Conservation (phyloP, 2,797 vertebrate species). For the Buphagus erythrorhynchus region DNA sequence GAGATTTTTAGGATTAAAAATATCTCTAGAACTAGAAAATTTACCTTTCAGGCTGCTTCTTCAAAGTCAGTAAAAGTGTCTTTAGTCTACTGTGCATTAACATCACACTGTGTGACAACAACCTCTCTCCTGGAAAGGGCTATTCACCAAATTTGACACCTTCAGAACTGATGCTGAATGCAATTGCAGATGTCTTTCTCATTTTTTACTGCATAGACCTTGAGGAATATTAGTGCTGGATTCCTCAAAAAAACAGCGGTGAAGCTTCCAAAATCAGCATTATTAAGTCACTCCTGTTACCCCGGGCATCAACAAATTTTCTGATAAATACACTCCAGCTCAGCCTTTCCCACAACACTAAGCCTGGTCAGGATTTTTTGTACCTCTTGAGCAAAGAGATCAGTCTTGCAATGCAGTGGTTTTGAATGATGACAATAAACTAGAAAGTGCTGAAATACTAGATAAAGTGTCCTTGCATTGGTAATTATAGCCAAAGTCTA, state of each 20-base stretch:
- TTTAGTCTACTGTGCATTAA: neutral
- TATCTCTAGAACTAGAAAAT: neutral
- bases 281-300: neutral
- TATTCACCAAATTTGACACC: neutral
- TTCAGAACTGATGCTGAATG: neutral
- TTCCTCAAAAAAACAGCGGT: neutral
- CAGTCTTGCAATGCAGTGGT: neutral
- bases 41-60: neutral
- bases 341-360: neutral
- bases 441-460: neutral
- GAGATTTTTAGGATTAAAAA: neutral
- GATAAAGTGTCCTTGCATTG: neutral
- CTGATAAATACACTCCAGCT: neutral
- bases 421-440: neutral
- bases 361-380: neutral
- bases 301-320: neutral
- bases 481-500: neutral
- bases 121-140: neutral
- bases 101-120: neutral
- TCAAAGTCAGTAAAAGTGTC: neutral
- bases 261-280: neutral
- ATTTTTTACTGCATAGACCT: neutral
- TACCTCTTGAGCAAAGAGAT: neutral
- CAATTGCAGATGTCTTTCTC: neutral
- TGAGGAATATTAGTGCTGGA: neutral